Base-by-base conservation (phyloP, 2,888 invertebrate genomes). In the Hydrotaea diabolus region DNA sequence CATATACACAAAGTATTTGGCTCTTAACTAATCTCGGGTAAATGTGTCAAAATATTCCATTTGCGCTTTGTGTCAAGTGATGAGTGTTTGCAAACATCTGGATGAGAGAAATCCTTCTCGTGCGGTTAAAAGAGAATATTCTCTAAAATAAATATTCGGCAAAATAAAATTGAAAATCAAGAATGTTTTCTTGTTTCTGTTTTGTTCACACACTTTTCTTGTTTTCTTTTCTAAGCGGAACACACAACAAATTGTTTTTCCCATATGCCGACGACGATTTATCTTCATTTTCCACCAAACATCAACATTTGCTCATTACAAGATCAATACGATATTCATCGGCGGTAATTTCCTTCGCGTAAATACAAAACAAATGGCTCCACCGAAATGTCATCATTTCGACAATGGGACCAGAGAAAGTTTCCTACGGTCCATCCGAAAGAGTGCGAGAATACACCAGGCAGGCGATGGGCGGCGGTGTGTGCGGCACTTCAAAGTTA, bases 291-390 rank as follows among this genome's bases (percentile, higher is more conserved):
- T 23, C 69, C 21, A 46, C 13, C 43, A 19, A 21, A 9, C 43
- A 21, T 46, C 43, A 17, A 9, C 69, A 69, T 31, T 36, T n/a
- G 39, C 11, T 13, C 19, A 15, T 69, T 69, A 69, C 69, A 69
- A 46, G 69, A 69, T 69, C 69, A 69, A 46, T 69, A 69, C 8
- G 39, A 69, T 21, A 69, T 23, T 17, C 15, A 66, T 43, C 43
- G 66, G 21, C 17, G 2, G 43, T 17, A n/a, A 13, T 39, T 64
- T 64, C 39, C 36, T 19, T 19, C 49, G 3, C 5, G 15, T 4
- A 59, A 23, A 8, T 2, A 13, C 23, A 26, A 57, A 57, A 57
- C 36, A 36, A 64, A 19, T 23, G 3, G 9, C 69, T 46, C 2
- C 66, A 23, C 4, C 17, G 17, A 69, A 69, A 69, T 69, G 69